Base-by-base conservation (phyloP, 2,888 invertebrate species). In the Catocala nupta region DNA sequence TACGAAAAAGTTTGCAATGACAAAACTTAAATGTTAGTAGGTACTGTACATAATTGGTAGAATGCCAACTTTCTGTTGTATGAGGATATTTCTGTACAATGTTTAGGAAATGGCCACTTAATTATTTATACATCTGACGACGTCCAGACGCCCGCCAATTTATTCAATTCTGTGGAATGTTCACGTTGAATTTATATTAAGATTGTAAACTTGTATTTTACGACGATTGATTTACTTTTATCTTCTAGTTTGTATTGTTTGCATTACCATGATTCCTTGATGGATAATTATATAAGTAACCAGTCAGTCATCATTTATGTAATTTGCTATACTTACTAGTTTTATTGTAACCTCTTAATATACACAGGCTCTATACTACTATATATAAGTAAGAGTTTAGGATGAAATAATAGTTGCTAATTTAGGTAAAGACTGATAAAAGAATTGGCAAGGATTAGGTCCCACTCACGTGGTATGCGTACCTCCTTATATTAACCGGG, bases 41-140 rank as follows among this genome's bases (percentile, higher is more conserved):
- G 47, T 42, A 45, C 44, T 48, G 16, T 11, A 45, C 45, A 63
- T 55, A 58, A 58, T 59, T 76, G 75, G 77, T 64, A 36, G 25
- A 6, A 13, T 55, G 65, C 77, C 75, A 76, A 76, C 11, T 68
- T 69, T 77, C 59, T 63, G 58, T 52, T 65, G 51, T 55, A 43
- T 59, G 67, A 9, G 12, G 16, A 54, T 77, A 77, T 70, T 76
- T 68, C 51, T 59, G 65, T 58, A 64, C 62, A 77, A 67, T 75
- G 77, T 75, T 76, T 77, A 61, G 65, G 65, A 65, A 67, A 75
- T 69, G 33, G 50, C 61, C 57, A 60, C 69, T 65, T 71, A 50
- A 69, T 69, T 65, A 75, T 65, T 65, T 68, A 70, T 44, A 55
- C 42, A 58, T 55, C 43, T 44, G 42, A 51, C 36, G 43, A 55